phyloP scores from a whole-genome alignment of 1,140 invertebrate genomes.

The Drosophila chauvacae region DNA sequence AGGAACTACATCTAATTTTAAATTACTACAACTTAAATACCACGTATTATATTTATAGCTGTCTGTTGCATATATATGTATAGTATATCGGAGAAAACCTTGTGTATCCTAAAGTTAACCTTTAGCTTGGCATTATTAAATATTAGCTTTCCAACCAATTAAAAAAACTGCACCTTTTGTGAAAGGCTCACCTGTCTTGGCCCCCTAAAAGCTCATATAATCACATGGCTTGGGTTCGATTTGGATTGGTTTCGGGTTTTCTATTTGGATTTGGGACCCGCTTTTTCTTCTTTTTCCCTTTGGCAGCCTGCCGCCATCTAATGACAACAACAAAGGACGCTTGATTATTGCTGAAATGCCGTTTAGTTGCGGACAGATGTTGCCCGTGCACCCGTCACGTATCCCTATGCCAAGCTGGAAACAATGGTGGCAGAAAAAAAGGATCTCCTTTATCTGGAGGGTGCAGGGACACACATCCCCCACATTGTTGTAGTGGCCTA shows the following conservation, averaged over 20 bases:
- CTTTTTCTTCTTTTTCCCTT: not conserved
- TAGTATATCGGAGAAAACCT: accelerated
- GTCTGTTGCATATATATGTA: not conserved
- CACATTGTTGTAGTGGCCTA: slow-evolving; percentile 22
- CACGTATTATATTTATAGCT: not conserved
- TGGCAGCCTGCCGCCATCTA: slow-evolving; percentile 42
- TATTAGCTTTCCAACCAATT: not conserved
- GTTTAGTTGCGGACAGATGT: slow-evolving; percentile 51
- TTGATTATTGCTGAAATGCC: slow-evolving; percentile 60
- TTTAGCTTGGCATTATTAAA: not conserved
- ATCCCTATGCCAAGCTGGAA: slow-evolving; percentile 35
- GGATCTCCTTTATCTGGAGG: slow-evolving; percentile 11
- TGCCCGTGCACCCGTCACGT: slow-evolving; percentile 26
- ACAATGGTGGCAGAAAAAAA: slow-evolving; percentile 21
- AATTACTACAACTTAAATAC: too few species aligned
- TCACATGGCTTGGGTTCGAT: slow-evolving; percentile 13
- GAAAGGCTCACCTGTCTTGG: slow-evolving; percentile 3
- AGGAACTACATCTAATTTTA: too few species aligned
- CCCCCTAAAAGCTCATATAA: slow-evolving; percentile 15
- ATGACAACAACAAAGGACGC: slow-evolving; percentile 50
- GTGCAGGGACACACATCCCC: slow-evolving; percentile 8
- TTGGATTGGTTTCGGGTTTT: slow-evolving; percentile 13
- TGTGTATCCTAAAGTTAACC: not conserved
- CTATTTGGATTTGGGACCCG: not conserved
- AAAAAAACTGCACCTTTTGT: not conserved